These are phyloP conservation scores for Merluccius polli DNA, from an alignment of 2,797 vertebrate species.

Conservation along the genomic window DNA sequence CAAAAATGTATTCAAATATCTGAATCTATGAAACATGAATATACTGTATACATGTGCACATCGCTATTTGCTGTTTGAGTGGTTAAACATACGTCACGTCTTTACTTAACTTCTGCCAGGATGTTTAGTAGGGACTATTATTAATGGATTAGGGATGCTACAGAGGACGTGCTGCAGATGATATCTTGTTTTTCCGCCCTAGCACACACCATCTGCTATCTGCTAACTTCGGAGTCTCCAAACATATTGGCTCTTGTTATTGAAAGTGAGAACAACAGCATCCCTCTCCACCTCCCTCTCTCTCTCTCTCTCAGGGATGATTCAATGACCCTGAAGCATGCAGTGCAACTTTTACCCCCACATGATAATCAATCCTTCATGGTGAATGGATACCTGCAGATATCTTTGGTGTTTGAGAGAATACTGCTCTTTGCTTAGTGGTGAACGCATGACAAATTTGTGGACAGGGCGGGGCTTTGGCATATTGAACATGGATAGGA, in stretches of 20 bases:
- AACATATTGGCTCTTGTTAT: conserved; percentile 31
- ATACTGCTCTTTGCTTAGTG: conserved; percentile 28
- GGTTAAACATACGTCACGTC: not conserved
- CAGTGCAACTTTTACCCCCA: conserved; percentile 9
- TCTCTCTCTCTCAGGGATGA: conserved; percentile 19
- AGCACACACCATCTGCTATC: conserved; percentile 35
- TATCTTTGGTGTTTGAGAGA: not conserved
- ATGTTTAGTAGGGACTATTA: conserved; percentile 3
- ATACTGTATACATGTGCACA: not conserved
- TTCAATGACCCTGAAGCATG: conserved; percentile 44
- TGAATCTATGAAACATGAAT: not conserved
- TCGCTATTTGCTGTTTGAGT: not conserved
- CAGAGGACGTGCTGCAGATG: not conserved
- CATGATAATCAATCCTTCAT: conserved; percentile 53
- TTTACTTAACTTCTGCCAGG: not conserved
- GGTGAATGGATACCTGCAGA: conserved; percentile 31
- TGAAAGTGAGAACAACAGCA: conserved; percentile 39
- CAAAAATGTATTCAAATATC: not conserved
- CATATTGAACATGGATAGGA: conserved; percentile 56
- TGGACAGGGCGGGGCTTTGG: conserved; percentile 38
- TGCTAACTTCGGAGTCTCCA: conserved; percentile 32
- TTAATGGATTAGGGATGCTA: not conserved
- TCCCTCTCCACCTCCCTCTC: not conserved
- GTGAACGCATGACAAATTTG: conserved; percentile 29
- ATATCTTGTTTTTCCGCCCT: conserved; percentile 9